Base-by-base conservation (phyloP, 1,140 invertebrate genomes). In the Nasonia vitripennis region DNA sequence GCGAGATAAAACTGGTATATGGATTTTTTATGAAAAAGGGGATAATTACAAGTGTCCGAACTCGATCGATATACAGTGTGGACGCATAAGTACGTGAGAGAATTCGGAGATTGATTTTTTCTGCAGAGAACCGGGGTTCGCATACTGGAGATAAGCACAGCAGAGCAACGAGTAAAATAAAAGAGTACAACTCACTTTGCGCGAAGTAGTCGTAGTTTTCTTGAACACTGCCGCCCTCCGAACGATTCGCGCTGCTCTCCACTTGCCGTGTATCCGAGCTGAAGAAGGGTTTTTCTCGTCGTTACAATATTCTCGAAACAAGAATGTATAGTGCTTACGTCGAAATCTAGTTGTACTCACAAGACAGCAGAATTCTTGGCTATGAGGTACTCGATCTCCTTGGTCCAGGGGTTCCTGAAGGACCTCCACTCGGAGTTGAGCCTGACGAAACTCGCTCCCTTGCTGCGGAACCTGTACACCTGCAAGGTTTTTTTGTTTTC, bases 401-500 rank as follows among this genome's bases (percentile, higher is more conserved):
- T 98, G 11, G 97, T 98, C 97, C 97, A 98, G 0, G 97, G 97
- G 93, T 98, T 98, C 91, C 95, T 95, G 91, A 98, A 98, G 1
- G 96, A 96, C 87, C 96, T 97, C 96, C 97, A 98, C 89, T 96
- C 96, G 86, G 97, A 98, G 88, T 97, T 96, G 20, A 98, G 91
- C 34, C 94, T 94, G 2, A 97, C 94, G 89, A 95, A 97, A 37
- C 94, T 94, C 48, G 96, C 96, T 88, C 96, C 95, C 92, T 98
- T 98, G 23, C 95, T 95, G 55, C 96, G 94, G 93, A 98, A 98
- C 88, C 96, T 95, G 92, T 97, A 98, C 2, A 96, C 93, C 94
- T 95, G 85, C 2, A 85, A 79, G 80, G 84, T 67, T n/a, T 55
- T 27, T 55, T 55, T 14, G 20, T 62, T 20, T 62, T 62, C 55